Evolutionary conservation across 2,113 vertebrate genomes (phyloP), one percentile per base, ranked within the genome.

Genomic region (Pachypanchax playfairii): DNA sequence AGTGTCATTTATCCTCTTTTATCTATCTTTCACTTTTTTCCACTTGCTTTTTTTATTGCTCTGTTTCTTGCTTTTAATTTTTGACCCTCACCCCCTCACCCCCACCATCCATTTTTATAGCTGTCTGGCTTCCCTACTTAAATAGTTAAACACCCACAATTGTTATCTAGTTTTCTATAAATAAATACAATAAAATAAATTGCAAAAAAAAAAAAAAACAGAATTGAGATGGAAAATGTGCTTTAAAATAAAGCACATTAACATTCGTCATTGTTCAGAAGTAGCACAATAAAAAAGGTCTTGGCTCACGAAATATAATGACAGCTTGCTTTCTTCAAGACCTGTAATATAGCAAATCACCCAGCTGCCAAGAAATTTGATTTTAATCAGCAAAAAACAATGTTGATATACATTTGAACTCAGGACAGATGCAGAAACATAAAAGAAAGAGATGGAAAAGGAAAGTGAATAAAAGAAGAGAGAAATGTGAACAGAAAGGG

Each of bases 1-100:
- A 69, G 57, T 77, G 75, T 84, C 86, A 91, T 92, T 92, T 90
- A 89, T 89, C 80, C 87, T 70, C 70, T 67, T 73, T 89, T 78
- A 69, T 70, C 68, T 70, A 66, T 87, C 75, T 75, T 79, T 78
- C 33, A 80, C 73, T 75, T 39, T 78, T 70, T 44, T 70, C 57
- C 60, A 70, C 72, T 80, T 69, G 58, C 71, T 87, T 77, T 54
- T 25, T 85, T 25, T 71, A 61, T 69, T 52, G 11, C 52, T 76
- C 46, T 62, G 50, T 78, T 79, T 51, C 28, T 70, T 78, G 76
- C 76, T 78, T 85, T 84, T 78, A 86, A 83, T 86, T 76, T 82
- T 61, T 73, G 53, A 77, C 75, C 49, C 42, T 47, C 26, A 18
- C 1, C 9, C 24, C 20, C 20, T 2, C 20, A 3, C 52, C 6